These are phyloP conservation scores for Rhynchopsitta pachyrhyncha DNA, from an alignment of 2,113 vertebrate species.

Conservation along the genomic window DNA sequence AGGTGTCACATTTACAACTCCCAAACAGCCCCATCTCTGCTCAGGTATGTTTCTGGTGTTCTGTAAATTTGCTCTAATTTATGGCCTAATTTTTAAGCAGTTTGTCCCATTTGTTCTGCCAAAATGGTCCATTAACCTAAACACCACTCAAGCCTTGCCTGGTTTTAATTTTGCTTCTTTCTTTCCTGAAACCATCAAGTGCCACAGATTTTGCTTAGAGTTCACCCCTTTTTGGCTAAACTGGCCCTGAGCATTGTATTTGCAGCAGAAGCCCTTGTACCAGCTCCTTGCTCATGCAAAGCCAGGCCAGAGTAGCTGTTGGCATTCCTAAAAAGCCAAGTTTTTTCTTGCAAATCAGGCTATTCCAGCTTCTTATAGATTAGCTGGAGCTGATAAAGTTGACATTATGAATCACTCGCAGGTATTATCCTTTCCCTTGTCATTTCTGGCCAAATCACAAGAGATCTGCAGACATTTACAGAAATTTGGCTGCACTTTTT, in stretches of 20 bases:
- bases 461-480: background rate
- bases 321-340: conserved; percentile 42
- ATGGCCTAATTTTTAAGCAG: background rate
- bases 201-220: background rate
- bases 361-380: conserved; percentile 13
- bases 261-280: background rate
- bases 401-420: background rate
- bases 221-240: background rate
- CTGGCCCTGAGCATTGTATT: background rate
- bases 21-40: fast-evolving
- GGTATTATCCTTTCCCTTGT: background rate
- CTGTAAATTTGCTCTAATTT: background rate
- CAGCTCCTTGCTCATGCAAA: background rate
- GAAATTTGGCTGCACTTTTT: background rate
- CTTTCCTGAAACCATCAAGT: background rate
- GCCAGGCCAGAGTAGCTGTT: background rate
- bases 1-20: background rate
- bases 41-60: background rate
- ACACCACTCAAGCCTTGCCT: background rate
- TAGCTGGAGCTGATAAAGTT: background rate
- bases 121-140: background rate
- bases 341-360: background rate
- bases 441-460: background rate
- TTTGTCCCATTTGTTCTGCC: conserved; percentile 7
- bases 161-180: background rate